A percentile compares a stretch with the other conserved stretches of the same genome.
These are phyloP conservation scores for Distichodus sexfasciatus DNA, from an alignment of 2,797 vertebrate genomes.

Conservation along the genomic window DNA sequence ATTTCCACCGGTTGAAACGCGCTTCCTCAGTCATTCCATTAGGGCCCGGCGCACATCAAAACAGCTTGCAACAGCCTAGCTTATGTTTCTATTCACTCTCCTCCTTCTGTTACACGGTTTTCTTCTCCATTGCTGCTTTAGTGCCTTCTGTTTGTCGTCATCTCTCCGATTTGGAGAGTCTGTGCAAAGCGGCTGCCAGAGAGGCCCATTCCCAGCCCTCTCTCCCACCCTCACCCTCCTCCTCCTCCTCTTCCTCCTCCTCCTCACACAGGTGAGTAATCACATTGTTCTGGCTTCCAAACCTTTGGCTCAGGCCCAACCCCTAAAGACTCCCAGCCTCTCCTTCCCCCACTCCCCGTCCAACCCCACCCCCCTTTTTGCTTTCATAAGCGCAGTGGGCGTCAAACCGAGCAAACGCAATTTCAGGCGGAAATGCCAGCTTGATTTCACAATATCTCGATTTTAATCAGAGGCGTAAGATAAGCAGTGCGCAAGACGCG, in stretches of 20 bases:
- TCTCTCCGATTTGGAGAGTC: slow-evolving; percentile 5
- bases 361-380: not conserved
- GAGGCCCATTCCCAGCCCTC: slow-evolving; percentile 1
- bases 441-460: not conserved
- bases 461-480: slow-evolving; percentile 28
- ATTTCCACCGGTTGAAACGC: slow-evolving; percentile 18
- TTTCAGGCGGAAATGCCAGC: slow-evolving; percentile 12
- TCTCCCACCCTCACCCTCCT: no score
- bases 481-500: not conserved
- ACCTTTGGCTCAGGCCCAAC: not conserved
- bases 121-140: not conserved
- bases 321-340: slow-evolving; percentile 4
- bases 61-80: slow-evolving; percentile 9
- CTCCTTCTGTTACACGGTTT: slow-evolving; percentile 5
- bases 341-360: not conserved
- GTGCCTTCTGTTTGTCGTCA: not conserved
- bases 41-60: slow-evolving; percentile 1
- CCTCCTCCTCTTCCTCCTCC: not conserved
- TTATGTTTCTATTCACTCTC: slow-evolving; percentile 12
- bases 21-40: slow-evolving; percentile 29
- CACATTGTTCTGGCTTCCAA: slow-evolving; percentile 18
- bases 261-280: slow-evolving; percentile 22
- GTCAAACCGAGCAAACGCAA: slow-evolving; percentile 22
- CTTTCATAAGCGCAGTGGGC: slow-evolving; percentile 1
- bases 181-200: slow-evolving; percentile 19